Conservation (phyloP, 1,140 invertebrate species). For the Orchestia grillus region DNA sequence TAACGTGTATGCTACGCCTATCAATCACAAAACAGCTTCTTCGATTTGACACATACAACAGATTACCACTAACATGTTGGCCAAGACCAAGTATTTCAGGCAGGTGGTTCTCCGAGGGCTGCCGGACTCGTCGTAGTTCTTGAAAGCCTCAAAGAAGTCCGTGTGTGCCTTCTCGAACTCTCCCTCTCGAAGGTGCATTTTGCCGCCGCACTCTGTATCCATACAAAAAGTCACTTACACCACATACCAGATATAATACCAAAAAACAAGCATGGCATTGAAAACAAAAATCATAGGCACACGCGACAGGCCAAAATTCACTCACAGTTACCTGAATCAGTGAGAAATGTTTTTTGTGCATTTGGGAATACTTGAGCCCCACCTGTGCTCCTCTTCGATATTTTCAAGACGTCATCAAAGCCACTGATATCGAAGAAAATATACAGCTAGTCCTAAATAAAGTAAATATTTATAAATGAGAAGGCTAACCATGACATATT, state of each 20-base stretch:
- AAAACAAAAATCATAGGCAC: not conserved
- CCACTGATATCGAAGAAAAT: not conserved
- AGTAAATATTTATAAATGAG: not conserved
- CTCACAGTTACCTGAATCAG: not conserved
- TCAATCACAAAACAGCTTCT: too few species aligned
- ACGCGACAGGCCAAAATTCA: not conserved
- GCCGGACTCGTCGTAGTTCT: conserved; percentile 99
- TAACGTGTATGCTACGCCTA: too few species aligned
- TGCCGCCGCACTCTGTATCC: conserved; percentile 93
- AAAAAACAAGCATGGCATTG: not conserved
- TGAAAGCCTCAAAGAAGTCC: conserved; percentile 99
- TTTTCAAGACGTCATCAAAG: not conserved
- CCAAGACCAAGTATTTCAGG: conserved; percentile 97
- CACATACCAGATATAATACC: not conserved
- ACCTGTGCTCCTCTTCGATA: not conserved
- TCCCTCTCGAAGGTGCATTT: conserved; percentile 99
- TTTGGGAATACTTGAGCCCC: not conserved
- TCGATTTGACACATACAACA: not conserved
- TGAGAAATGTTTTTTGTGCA: not conserved
- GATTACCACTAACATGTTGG: conserved; percentile 86
- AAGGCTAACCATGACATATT: not conserved
- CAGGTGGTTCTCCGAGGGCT: conserved; percentile 96
- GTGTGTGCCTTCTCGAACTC: conserved; percentile 99
- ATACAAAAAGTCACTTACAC: not conserved
- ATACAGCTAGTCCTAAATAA: too few species aligned